A percentile compares a stretch with the other conserved stretches of the same genome.
phyloP scores from a whole-genome alignment of 2,113 vertebrate genomes.

The Perca schrenkii region DNA sequence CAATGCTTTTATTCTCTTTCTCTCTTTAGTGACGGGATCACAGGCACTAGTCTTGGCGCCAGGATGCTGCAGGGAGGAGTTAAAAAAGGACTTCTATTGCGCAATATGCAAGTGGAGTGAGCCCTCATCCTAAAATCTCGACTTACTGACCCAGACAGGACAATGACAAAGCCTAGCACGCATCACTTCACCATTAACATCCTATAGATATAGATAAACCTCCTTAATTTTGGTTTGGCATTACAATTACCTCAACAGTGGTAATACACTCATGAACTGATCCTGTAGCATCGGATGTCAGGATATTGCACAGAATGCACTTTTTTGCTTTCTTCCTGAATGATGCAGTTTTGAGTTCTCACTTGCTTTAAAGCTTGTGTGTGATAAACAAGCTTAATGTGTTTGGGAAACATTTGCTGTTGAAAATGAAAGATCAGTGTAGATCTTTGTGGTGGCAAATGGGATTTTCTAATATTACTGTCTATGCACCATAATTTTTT shows the following conservation, averaged over 20 bases:
- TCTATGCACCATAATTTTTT: constrained; percentile 77
- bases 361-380: constrained; percentile 57
- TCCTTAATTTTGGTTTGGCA: constrained; percentile 51
- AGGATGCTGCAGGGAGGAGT: constrained; percentile 79
- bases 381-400: constrained; percentile 56
- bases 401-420: constrained; percentile 49
- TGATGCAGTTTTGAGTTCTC: constrained; percentile 64
- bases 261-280: constrained; percentile 57
- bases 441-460: constrained; percentile 54
- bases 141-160: constrained; percentile 22
- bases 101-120: constrained; percentile 80
- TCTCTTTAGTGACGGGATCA: constrained; percentile 70
- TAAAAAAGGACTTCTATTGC: constrained; percentile 76
- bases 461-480: constrained; percentile 67
- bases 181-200: constrained; percentile 50
- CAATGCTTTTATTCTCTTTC: background rate
- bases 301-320: constrained; percentile 79
- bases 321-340: constrained; percentile 68
- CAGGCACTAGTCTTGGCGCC: constrained; percentile 74
- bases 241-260: constrained; percentile 68
- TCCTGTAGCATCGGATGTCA: constrained; percentile 68
- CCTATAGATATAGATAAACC: constrained; percentile 40
- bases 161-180: constrained; percentile 25
- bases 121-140: background rate
- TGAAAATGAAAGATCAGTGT: constrained; percentile 34